phyloP scores from a whole-genome alignment of 2,113 vertebrate species.

The Ellobius talpinus region DNA sequence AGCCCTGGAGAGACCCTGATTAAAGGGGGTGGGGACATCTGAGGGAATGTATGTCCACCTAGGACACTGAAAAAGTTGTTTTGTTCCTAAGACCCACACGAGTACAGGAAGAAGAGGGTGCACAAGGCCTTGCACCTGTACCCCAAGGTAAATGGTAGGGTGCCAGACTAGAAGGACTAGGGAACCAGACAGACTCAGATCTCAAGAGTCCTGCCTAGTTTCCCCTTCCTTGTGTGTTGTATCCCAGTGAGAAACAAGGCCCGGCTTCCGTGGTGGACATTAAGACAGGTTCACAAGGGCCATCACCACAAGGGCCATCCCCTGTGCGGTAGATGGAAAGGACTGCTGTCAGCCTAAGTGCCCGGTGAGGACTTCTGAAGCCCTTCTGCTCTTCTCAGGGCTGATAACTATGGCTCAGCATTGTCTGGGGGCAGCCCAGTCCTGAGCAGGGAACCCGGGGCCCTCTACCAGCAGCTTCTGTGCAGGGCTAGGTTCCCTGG shows the following conservation, averaged over 20 bases:
- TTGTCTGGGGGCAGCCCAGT: not conserved
- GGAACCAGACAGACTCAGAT: not conserved
- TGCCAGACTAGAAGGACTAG: not conserved
- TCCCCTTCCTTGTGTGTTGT: no score
- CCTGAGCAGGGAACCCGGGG: not conserved
- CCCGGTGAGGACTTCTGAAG: not conserved
- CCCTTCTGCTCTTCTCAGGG: fast-evolving
- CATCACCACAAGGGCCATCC: not conserved
- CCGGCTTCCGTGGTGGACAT: not conserved
- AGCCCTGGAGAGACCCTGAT: fast-evolving
- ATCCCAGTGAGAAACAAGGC: not conserved
- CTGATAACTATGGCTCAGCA: not conserved
- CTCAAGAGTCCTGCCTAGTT: fast-evolving
- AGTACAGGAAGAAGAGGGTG: fast-evolving
- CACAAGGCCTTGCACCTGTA: fast-evolving
- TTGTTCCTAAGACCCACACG: fast-evolving
- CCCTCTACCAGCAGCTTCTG: not conserved
- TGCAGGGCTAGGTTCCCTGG: not conserved
- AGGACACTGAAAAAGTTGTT: fast-evolving
- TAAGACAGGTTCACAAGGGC: not conserved
- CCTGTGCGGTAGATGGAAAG: not conserved
- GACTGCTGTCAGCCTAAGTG: not conserved
- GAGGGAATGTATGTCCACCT: not conserved
- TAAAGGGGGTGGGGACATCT: not conserved
- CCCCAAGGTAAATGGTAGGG: not conserved